phyloP scores from a whole-genome alignment of 2,113 vertebrate species.

The Sarotherodon lohbergeri region DNA sequence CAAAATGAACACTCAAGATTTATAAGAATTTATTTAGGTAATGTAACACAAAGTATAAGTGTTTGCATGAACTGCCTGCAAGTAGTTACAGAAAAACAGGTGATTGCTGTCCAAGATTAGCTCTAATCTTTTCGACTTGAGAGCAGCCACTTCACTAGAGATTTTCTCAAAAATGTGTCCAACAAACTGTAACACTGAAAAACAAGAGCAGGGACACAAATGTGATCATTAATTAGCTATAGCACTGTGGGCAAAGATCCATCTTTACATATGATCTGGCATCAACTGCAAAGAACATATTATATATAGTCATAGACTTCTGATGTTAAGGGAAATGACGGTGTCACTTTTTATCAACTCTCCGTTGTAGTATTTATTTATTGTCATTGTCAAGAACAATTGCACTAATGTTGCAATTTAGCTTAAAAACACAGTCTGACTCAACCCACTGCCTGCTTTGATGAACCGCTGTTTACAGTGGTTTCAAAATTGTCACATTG shows the following conservation, averaged over 20 bases:
- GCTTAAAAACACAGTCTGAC: background rate
- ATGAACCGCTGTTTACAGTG: background rate
- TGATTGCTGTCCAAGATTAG: background rate
- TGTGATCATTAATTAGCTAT: background rate
- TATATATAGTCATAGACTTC: background rate
- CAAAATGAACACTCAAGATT: background rate
- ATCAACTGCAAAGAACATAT: background rate
- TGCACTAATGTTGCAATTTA: background rate
- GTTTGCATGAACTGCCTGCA: background rate
- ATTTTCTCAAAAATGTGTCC: background rate
- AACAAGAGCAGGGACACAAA: background rate
- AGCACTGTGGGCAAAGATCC: background rate
- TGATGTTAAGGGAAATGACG: background rate
- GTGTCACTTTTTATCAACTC: background rate
- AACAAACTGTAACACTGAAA: background rate
- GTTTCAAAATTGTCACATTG: background rate
- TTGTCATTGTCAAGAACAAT: too few species aligned
- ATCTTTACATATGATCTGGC: background rate
- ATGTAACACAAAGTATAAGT: background rate
- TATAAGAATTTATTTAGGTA: background rate
- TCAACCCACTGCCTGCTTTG: background rate
- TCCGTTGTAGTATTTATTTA: background rate
- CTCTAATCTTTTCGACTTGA: background rate
- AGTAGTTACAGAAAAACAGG: background rate
- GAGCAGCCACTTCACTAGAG: background rate